A percentile compares a stretch with the other conserved stretches of the same genome.
These are phyloP conservation scores for Gymnoscopelus braueri DNA, from an alignment of 2,797 vertebrate genomes.

Conservation along the genomic window DNA sequence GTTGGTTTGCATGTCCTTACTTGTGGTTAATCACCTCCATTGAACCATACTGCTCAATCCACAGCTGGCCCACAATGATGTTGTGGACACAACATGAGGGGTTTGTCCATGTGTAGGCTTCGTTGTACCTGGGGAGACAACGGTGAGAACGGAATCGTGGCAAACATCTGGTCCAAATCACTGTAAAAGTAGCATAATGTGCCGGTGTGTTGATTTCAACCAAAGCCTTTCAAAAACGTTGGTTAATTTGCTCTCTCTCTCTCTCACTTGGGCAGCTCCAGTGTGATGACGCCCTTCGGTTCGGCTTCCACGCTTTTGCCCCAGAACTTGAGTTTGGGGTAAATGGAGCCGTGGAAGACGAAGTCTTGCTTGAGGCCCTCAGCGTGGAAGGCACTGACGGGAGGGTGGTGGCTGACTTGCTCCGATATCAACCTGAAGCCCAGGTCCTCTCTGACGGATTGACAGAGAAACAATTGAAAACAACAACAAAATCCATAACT, in stretches of 20 bases:
- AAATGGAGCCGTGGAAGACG: slow-evolving; percentile 97
- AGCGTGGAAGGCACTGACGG: slow-evolving; percentile 95
- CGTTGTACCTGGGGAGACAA: slow-evolving; percentile 81
- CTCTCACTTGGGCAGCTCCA: slow-evolving; percentile 94
- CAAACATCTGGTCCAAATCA: neutral
- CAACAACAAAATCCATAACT: neutral
- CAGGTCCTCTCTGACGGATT: slow-evolving; percentile 88
- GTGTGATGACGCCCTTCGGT: slow-evolving; percentile 93
- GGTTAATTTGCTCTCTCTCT: too few relatives aligned
- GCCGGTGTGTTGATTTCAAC: neutral
- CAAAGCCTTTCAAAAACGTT: neutral
- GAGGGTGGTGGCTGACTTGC: slow-evolving; percentile 98
- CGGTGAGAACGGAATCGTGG: slow-evolving; percentile 2
- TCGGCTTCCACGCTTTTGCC: slow-evolving; percentile 98
- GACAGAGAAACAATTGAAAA: slow-evolving; percentile 5
- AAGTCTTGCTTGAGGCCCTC: slow-evolving; percentile 94
- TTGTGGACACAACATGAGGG: slow-evolving; percentile 98
- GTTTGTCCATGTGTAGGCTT: slow-evolving; percentile 97
- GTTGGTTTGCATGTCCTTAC: slow-evolving; percentile 67
- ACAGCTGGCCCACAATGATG: slow-evolving; percentile 97
- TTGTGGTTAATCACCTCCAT: slow-evolving; percentile 95
- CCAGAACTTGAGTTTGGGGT: slow-evolving; percentile 99
- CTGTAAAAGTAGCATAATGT: neutral
- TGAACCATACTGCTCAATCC: slow-evolving; percentile 97
- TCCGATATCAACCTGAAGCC: slow-evolving; percentile 96